Conservation (phyloP, 1,140 invertebrate species). For the Galendromus occidentalis region DNA sequence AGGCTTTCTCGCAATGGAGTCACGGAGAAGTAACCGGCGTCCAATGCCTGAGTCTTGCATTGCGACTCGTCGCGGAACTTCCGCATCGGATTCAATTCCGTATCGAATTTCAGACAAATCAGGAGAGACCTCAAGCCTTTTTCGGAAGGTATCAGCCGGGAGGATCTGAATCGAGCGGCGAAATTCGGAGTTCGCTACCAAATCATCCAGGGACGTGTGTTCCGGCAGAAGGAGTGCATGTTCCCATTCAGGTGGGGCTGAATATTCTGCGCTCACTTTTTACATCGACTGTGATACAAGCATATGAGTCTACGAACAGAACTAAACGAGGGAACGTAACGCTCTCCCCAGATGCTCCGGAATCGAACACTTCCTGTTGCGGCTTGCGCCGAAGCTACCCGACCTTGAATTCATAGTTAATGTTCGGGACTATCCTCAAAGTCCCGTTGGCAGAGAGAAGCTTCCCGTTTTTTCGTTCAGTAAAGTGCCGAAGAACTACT, state of each 20-base stretch:
- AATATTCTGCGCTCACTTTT: background rate
- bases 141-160: constrained; percentile 40
- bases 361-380: constrained; percentile 60
- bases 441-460: constrained; percentile 39
- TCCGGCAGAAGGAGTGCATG: constrained; percentile 61
- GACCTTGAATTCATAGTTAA: constrained; percentile 76
- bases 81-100: no score
- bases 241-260: constrained; percentile 44
- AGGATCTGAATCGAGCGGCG: constrained; percentile 38
- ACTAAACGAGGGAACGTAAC: no score
- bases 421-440: constrained; percentile 76
- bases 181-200: constrained; percentile 58
- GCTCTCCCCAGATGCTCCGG: constrained; percentile 49
- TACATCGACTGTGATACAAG: no score
- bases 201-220: constrained; percentile 55
- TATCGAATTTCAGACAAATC: constrained; percentile 33
- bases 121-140: constrained; percentile 46
- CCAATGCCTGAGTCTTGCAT: background rate
- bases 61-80: background rate
- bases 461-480: constrained; percentile 83
- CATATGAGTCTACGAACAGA: no score
- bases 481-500: constrained; percentile 63
- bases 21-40: background rate
- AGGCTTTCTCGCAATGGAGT: background rate
- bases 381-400: constrained; percentile 43